Evolutionary conservation across 2,888 invertebrate species (phyloP), one percentile per base, ranked within the genome.

Genomic region (Rhagophthalmus giganteus): DNA sequence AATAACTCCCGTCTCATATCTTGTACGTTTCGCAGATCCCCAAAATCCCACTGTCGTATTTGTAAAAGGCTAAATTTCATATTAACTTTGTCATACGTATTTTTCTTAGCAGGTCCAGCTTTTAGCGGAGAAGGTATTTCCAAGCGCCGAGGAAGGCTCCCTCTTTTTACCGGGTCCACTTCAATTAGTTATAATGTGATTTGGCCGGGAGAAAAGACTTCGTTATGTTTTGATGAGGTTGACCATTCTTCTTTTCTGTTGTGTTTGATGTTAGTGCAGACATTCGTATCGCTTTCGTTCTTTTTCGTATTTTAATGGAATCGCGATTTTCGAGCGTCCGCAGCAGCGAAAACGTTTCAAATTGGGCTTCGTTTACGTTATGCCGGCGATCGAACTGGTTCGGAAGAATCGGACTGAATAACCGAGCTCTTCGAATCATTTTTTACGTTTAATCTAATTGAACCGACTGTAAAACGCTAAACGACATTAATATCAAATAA

Each of bases 171-270:
- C 38, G 54, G 41, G 65, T 61, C 70, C 71, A 71, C 72, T 72
- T 71, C 72, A 72, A 72, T 72, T 72, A 72, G 72, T 72, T 71
- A 72, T 72, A 72, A 72, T 72, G 70, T 72, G 71, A 72, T 72
- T 72, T 72, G 67, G 69, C 67, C 66, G 64, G 66, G 67, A 69
- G 70, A 69, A 72, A 71, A 70, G 70, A 69, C 69, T 71, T 72
- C 71, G 70, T 72, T 72, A 72, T 72, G 68, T 71, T 72, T 71
- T 72, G 70, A 71, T 70, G 70, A 71, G 69, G 70, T 65, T 70
- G 71, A 66, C 69, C 72, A 68, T 71, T 71, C 69, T 68, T 68
- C 65, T 64, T 51, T 44, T 53, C 49, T 40, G 37, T 38, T 41
- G 28, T 11, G 47, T 32, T 30, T 37, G 54, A 12, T 14, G 14